Base-by-base conservation (phyloP, 1,140 invertebrate species). In the Drosophila eugracilis region DNA sequence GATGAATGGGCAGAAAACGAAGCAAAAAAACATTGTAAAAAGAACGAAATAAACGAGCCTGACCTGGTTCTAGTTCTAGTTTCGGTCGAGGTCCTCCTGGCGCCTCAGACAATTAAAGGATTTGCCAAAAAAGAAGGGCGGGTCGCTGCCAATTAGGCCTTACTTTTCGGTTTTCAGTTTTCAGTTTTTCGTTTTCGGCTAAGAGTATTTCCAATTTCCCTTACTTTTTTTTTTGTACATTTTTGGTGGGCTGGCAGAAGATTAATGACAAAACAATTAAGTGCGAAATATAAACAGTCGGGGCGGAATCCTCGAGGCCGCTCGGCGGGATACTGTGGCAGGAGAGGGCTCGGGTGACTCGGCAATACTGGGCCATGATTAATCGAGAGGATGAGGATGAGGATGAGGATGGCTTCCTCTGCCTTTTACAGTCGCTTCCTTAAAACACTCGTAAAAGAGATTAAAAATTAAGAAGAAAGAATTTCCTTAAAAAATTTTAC, bases 211-310 rank as follows among this genome's bases (percentile, higher is more conserved):
- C 32, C 24, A 28, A 50, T 60, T 44, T 54, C 17, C 30, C 37
- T 66, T 22, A 14, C 14, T 42, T 26, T 30, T 26, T 24, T 36
- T 34, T n/a, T 7, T 22, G 57, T 14, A 5, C 15, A 32, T 21
- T 48, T 41, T 58, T 10, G 39, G 53, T 54, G 41, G 53, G 59
- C 53, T 39, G 71, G 50, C 66, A 58, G 55, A 86, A 86, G 83
- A 88, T 88, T 89, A 89, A 89, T 89, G 84, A 84, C 80, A 89
- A 89, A 89, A 89, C 86, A 89, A 89, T 89, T 89, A 89, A 90
- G 86, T 89, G 86, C 86, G 81, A 89, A 89, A 89, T 89, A 88
- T 89, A 89, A 89, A 89, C 81, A 89, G 71, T 63, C 57, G 53
- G 49, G 28, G 53, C 49, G 53, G 48, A 66, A 47, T 54, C 48